Conservation (phyloP, 1,140 invertebrate genomes). For the Pseudomyrmex sp. region DNA sequence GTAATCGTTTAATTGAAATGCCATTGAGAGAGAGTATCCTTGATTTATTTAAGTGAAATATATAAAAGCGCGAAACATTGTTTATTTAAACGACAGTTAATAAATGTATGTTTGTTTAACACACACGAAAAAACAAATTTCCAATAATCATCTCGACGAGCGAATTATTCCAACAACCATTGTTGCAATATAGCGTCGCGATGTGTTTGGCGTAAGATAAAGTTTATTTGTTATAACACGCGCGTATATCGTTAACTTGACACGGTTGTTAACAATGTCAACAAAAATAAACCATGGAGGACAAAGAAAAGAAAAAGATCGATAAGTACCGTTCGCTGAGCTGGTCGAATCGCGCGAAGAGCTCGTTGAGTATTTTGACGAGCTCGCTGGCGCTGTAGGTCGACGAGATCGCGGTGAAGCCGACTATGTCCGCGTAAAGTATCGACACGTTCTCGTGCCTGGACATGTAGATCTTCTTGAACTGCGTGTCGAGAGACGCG, state of each 20-base stretch:
- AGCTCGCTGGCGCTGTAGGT: slow-evolving; percentile 97
- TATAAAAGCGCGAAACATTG: too few relatives aligned
- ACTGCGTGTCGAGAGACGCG: slow-evolving; percentile 94
- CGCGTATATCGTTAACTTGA: too few relatives aligned
- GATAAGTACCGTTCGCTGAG: slow-evolving; percentile 88
- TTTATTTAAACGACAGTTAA: too few relatives aligned
- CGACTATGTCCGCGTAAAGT: slow-evolving; percentile 96
- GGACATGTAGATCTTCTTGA: slow-evolving; percentile 99
- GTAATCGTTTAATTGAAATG: not conserved
- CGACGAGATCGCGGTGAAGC: slow-evolving; percentile 97
- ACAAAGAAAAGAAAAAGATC: not conserved
- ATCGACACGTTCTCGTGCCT: slow-evolving; percentile 98
- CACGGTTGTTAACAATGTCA: not conserved
- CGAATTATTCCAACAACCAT: too few relatives aligned
- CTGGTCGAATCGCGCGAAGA: slow-evolving; percentile 97
- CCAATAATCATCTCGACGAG: too few relatives aligned
- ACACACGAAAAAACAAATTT: too few relatives aligned
- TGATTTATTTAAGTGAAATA: too few relatives aligned
- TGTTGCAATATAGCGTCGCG: too few relatives aligned
- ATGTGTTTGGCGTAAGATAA: too few relatives aligned
- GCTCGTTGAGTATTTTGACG: slow-evolving; percentile 96
- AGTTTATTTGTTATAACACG: too few relatives aligned
- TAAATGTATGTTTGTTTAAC: too few relatives aligned
- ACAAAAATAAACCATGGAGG: not conserved
- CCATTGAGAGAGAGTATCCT: too few relatives aligned